Percentiles rank a stretch among this genome's conserved stretches.
Conservation (phyloP, 2,113 vertebrate species). For the Neogobius melanostomus region DNA sequence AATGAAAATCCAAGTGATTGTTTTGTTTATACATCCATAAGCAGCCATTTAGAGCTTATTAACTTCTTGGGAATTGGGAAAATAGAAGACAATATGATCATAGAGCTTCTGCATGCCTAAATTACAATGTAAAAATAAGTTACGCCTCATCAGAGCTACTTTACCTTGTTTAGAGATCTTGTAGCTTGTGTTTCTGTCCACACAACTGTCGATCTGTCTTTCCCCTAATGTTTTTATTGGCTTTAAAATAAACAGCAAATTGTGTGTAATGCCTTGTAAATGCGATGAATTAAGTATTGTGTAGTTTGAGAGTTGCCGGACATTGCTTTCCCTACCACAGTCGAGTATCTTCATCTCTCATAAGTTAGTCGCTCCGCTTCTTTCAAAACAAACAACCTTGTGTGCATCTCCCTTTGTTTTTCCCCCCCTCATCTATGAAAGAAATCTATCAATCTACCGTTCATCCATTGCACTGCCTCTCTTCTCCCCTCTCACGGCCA, state of each 20-base stretch:
- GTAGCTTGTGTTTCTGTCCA: too few relatives aligned
- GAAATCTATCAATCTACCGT: conserved; percentile 87
- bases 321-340: not conserved
- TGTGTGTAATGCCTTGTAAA: too few relatives aligned
- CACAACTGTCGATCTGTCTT: too few relatives aligned
- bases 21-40: conserved; percentile 4
- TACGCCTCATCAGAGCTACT: too few relatives aligned
- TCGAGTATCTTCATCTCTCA: conserved; percentile 43
- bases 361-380: conserved; percentile 67
- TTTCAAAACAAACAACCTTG: conserved; percentile 52
- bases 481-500: conserved; percentile 79
- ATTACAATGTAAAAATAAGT: too few relatives aligned
- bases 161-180: too few relatives aligned
- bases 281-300: too few relatives aligned
- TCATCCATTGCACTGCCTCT: conserved; percentile 86
- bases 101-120: too few relatives aligned
- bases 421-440: conserved; percentile 37
- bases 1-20: conserved; percentile 44
- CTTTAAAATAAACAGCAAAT: too few relatives aligned
- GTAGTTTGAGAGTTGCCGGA: not conserved
- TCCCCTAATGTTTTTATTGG: too few relatives aligned
- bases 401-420: conserved; percentile 74
- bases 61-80: not conserved
- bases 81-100: not conserved
- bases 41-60: conserved; percentile 18